Conservation (phyloP, 2,888 invertebrate genomes). For the Morpho deidamia region DNA sequence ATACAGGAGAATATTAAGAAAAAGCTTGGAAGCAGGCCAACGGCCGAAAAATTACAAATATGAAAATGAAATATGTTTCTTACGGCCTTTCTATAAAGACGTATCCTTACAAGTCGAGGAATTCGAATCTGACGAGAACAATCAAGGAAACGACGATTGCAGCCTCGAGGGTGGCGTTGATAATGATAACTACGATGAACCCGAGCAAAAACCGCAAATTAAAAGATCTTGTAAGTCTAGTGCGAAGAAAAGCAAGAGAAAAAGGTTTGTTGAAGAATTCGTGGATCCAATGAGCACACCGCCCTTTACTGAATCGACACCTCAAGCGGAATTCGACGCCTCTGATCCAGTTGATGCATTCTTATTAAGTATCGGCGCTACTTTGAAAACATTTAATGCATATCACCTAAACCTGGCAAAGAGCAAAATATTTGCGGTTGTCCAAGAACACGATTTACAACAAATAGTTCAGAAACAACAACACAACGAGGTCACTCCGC, state of each 20-base stretch:
- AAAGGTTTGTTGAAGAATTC: conserved; percentile 26
- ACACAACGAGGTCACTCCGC: conserved; percentile 25
- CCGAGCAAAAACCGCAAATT: conserved; percentile 29
- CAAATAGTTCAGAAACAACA: conserved; percentile 58
- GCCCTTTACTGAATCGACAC: conserved; percentile 31
- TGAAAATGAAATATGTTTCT: conserved; percentile 51
- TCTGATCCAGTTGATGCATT: conserved; percentile 64
- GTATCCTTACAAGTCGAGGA: conserved; percentile 33
- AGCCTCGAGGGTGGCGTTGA: conserved; percentile 30
- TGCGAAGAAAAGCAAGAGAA: conserved; percentile 32
- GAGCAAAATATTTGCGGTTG: conserved; percentile 64
- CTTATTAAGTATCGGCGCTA: conserved; percentile 59
- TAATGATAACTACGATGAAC: conserved; percentile 39
- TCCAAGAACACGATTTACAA: conserved; percentile 67
- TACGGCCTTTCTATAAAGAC: conserved; percentile 59
- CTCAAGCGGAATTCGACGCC: conserved; percentile 43
- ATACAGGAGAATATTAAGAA: conserved; percentile 54
- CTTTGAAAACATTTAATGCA: conserved; percentile 59
- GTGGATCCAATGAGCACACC: conserved; percentile 31
- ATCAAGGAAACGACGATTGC: conserved; percentile 34
- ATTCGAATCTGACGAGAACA: conserved; percentile 32
- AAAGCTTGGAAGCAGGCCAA: conserved; percentile 32
- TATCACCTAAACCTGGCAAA: conserved; percentile 69
- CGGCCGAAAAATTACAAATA: conserved; percentile 56
- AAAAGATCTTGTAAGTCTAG: conserved; percentile 31